Conservation (phyloP, 2,113 vertebrate genomes). For the Thryonomys swinderianus region DNA sequence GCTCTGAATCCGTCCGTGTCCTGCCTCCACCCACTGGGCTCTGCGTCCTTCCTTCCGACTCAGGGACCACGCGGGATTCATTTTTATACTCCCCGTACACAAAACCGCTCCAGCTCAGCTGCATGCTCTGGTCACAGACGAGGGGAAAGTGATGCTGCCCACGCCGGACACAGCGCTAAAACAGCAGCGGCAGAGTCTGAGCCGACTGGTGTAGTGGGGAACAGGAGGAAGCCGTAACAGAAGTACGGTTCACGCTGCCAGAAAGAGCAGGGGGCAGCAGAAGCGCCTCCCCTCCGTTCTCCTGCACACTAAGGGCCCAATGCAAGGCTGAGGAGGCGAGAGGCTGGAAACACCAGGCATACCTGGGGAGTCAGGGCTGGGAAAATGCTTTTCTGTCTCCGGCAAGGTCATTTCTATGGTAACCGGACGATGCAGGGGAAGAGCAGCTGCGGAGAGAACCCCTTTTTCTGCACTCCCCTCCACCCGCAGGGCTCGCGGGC, state of each 20-base stretch:
- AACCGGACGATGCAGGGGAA: conserved; percentile 29
- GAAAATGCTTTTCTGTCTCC: conserved; percentile 48
- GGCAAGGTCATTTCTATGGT: conserved; percentile 67
- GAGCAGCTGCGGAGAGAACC: conserved; percentile 27
- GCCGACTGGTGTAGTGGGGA: not conserved
- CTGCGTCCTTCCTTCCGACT: not conserved
- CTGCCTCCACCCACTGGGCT: not conserved
- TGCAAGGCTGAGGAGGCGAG: not conserved
- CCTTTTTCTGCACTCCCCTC: not conserved
- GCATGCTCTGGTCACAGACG: not conserved
- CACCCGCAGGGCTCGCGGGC: not conserved
- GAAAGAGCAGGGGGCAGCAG: not conserved
- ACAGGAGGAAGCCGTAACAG: not conserved
- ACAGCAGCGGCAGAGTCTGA: not conserved
- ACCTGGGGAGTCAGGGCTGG: not conserved
- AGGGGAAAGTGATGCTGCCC: not conserved
- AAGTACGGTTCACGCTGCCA: not conserved
- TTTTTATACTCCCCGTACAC: not conserved
- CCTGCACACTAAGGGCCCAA: not conserved
- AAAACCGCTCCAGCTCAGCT: not conserved
- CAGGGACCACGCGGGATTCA: not conserved
- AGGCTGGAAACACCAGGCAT: conserved; percentile 42
- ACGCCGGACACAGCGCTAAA: not conserved
- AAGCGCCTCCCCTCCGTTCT: not conserved
- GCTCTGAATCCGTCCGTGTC: not conserved